A percentile compares a stretch with the other conserved stretches of the same genome.
Conservation (phyloP, 2,888 invertebrate genomes). For the Tipula unca region DNA sequence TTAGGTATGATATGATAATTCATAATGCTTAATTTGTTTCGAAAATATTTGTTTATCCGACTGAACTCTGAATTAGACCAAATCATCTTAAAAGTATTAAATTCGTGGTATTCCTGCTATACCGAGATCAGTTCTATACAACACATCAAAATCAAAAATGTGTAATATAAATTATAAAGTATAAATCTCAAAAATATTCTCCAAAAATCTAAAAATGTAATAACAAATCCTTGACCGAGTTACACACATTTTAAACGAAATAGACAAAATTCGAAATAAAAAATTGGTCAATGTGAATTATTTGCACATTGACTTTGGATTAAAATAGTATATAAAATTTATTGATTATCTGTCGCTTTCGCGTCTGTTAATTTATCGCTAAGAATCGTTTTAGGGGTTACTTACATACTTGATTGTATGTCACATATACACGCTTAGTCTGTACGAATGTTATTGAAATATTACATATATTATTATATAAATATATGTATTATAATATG, state of each 20-base stretch:
- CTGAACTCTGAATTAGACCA: neutral
- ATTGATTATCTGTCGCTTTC: neutral
- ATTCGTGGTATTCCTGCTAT: neutral
- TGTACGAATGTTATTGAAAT: neutral
- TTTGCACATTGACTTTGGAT: conserved; percentile 14
- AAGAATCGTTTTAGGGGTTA: neutral
- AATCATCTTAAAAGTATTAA: neutral
- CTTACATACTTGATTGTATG: neutral
- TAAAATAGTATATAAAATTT: neutral
- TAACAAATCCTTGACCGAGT: neutral
- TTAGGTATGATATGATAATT: too few relatives aligned
- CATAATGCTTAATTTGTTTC: too few relatives aligned
- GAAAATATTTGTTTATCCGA: too few relatives aligned
- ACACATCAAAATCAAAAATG: neutral
- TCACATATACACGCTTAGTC: neutral
- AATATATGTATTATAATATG: neutral
- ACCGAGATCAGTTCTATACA: neutral
- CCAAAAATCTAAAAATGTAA: neutral
- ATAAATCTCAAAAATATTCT: neutral
- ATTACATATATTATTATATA: neutral
- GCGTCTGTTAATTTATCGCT: neutral
- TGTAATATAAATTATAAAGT: too few relatives aligned
- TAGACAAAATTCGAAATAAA: neutral
- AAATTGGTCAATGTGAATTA: neutral
- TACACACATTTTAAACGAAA: neutral